Conservation (phyloP, 2,888 invertebrate genomes). For the Penaeus monodon region DNA sequence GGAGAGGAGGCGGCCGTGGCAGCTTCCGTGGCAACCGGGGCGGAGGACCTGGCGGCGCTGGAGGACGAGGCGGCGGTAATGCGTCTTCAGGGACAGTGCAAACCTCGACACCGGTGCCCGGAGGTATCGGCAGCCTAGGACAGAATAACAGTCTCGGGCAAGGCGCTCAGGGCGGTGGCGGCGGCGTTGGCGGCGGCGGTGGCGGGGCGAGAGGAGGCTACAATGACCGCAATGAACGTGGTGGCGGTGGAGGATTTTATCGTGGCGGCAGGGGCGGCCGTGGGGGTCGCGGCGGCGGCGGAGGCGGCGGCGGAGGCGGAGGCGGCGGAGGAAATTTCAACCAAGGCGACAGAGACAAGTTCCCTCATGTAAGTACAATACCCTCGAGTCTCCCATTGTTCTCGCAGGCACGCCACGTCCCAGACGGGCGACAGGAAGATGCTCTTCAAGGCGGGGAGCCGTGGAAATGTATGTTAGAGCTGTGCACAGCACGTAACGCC, state of each 20-base stretch:
- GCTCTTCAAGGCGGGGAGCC: no score
- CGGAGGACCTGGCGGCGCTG: constrained; percentile 17
- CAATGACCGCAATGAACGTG: no score
- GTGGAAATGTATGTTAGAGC: no score
- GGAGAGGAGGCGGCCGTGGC: constrained; percentile 51
- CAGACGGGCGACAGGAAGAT: no score
- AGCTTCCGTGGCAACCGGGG: constrained; percentile 28
- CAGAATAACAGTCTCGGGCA: background rate
- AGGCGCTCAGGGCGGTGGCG: constrained; percentile 19
- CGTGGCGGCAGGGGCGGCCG: background rate
- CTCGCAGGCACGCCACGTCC: background rate
- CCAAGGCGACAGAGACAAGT: constrained; percentile 9
- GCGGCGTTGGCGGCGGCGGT: background rate
- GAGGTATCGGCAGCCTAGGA: constrained; percentile 43
- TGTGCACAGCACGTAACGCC: no score
- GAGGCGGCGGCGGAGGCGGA: constrained; percentile 24
- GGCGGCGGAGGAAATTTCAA: constrained; percentile 1
- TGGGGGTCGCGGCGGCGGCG: constrained; percentile 22
- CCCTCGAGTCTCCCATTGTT: constrained; percentile 35
- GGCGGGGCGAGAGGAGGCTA: constrained; percentile 17
- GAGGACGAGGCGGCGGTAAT: constrained; percentile 31
- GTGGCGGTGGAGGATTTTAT: constrained; percentile 23
- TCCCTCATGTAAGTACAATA: constrained; percentile 14
- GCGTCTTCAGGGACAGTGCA: constrained; percentile 10
- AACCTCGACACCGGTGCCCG: constrained; percentile 30